phyloP scores from a whole-genome alignment of 2,797 vertebrate genomes.

The Thunnus albacares region DNA sequence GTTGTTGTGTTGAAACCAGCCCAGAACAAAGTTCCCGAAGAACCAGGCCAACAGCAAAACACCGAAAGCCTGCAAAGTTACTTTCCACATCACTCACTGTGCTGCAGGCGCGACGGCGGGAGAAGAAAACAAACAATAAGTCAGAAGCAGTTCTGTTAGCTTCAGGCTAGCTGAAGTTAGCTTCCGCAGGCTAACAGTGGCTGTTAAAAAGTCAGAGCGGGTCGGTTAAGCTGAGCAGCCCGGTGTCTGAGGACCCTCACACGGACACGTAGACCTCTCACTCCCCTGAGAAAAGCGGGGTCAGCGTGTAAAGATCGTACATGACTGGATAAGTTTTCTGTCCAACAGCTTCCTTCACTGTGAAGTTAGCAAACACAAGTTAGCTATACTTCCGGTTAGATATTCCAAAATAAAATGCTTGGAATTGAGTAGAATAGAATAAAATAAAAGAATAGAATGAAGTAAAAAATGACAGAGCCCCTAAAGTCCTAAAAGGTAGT shows the following conservation, averaged over 20 bases:
- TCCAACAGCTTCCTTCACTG: background rate
- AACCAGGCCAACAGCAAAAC: slow-evolving; percentile 71
- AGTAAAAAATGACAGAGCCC: too few species aligned
- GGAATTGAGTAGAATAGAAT: too few species aligned
- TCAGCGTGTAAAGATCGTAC: background rate
- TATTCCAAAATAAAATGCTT: slow-evolving; percentile 35
- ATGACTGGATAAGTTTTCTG: slow-evolving; percentile 30
- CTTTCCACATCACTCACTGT: slow-evolving; percentile 76
- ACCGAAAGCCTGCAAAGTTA: slow-evolving; percentile 42
- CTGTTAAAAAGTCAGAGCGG: background rate
- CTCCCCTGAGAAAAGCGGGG: background rate
- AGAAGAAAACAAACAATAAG: background rate
- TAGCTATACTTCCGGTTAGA: background rate
- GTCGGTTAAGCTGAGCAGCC: background rate
- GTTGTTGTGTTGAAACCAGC: slow-evolving; percentile 78
- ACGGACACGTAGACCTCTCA: background rate
- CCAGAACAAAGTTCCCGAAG: slow-evolving; percentile 70
- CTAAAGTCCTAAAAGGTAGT: too few species aligned
- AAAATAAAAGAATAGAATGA: too few species aligned
- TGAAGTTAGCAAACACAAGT: background rate
- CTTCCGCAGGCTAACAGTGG: slow-evolving; percentile 56
- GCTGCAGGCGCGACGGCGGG: background rate
- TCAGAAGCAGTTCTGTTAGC: background rate
- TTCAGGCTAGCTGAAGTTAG: slow-evolving; percentile 47
- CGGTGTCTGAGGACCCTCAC: slow-evolving; percentile 4